Evolutionary conservation across 2,888 invertebrate genomes (phyloP).

Genomic region (Arctia plantaginis): DNA sequence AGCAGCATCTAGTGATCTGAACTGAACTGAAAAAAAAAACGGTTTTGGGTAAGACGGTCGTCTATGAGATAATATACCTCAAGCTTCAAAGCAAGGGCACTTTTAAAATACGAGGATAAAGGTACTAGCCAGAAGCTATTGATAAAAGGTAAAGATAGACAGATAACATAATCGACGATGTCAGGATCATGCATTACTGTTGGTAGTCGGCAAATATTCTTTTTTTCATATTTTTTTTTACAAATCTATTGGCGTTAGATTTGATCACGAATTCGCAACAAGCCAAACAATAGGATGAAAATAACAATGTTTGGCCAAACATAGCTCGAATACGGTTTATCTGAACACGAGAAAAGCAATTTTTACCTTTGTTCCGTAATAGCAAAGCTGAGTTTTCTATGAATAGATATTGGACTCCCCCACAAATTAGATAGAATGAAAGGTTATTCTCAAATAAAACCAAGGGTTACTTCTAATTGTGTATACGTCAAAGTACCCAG

Average conservation of each 20-base stretch:
- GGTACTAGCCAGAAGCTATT: constrained; percentile 24
- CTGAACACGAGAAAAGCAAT: constrained; percentile 33
- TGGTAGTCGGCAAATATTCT: constrained; percentile 51
- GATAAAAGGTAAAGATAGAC: constrained; percentile 22
- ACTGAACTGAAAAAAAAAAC: neutral
- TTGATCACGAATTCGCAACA: constrained; percentile 68
- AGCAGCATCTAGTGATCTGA: neutral
- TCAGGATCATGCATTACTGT: constrained; percentile 26
- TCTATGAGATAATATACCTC: neutral
- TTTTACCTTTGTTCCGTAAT: constrained; percentile 7
- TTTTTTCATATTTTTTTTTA: constrained; percentile 58
- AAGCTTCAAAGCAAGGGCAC: neutral
- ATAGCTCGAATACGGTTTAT: constrained; percentile 48
- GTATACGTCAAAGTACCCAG: constrained; percentile 50
- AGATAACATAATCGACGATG: constrained; percentile 32
- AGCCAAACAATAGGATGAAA: constrained; percentile 61
- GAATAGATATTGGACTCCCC: constrained; percentile 47
- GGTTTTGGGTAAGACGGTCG: neutral
- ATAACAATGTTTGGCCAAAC: constrained; percentile 69
- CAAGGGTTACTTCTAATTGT: constrained; percentile 51
- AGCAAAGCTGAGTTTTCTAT: constrained; percentile 35
- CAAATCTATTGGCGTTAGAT: constrained; percentile 71
- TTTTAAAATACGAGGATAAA: neutral
- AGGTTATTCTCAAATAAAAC: constrained; percentile 62
- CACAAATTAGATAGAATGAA: constrained; percentile 59